These are phyloP conservation scores for Corythornis vintsioides DNA, from an alignment of 2,113 vertebrate species.

Conservation along the genomic window DNA sequence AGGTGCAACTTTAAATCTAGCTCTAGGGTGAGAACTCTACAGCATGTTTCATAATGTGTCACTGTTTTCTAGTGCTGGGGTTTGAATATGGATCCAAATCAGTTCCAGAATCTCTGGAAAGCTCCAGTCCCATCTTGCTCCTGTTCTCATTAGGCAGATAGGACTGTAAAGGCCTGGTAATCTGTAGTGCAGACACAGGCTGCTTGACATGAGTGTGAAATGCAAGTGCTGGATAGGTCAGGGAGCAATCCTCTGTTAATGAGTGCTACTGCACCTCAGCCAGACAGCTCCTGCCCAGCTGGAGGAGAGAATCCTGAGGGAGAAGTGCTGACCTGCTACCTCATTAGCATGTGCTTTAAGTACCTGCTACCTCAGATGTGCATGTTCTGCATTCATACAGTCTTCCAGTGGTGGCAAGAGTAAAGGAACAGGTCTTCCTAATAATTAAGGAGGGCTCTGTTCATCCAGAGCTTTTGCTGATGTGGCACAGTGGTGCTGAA, in stretches of 20 bases:
- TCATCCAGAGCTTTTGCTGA: neutral
- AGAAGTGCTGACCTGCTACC: neutral
- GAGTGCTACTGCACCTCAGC: slow-evolving; percentile 1
- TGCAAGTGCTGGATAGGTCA: neutral
- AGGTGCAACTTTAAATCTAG: neutral
- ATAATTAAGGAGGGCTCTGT: neutral
- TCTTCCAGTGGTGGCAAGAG: neutral
- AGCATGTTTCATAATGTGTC: accelerated
- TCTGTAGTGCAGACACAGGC: neutral
- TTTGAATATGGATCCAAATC: neutral
- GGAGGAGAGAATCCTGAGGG: neutral
- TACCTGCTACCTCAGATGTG: neutral
- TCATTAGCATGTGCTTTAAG: neutral
- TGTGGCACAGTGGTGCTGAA: neutral
- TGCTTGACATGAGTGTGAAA: neutral
- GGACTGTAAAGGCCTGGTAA: neutral
- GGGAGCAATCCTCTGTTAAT: neutral
- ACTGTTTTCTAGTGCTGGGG: neutral
- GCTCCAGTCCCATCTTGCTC: neutral
- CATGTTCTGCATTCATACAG: neutral
- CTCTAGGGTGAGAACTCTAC: neutral
- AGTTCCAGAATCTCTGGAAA: neutral
- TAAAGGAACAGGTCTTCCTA: neutral
- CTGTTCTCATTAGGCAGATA: neutral
- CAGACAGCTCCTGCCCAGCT: neutral